Conservation (phyloP, 2,888 invertebrate genomes). For the Nasonia oneida region DNA sequence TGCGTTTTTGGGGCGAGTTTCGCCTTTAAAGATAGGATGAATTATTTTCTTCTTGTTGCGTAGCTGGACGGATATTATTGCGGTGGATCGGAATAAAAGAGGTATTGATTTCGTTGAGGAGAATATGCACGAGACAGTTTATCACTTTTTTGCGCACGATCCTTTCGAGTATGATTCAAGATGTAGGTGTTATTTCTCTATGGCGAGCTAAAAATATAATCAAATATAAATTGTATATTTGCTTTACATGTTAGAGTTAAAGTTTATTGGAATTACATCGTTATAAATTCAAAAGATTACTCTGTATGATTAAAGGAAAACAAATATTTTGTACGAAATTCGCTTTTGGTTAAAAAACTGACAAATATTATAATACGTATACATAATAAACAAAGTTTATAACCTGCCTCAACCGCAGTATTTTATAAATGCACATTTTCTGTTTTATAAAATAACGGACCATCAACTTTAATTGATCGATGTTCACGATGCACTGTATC, state of each 20-base stretch:
- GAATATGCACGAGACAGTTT: not conserved
- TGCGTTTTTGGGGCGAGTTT: not conserved
- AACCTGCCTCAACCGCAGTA: not conserved
- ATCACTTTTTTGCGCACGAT: not conserved
- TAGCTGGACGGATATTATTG: not conserved
- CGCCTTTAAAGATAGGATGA: not conserved
- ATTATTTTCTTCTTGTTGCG: conserved; percentile 4
- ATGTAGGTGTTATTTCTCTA: no score
- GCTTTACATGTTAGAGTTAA: no score
- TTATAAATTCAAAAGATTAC: no score
- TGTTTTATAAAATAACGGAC: not conserved
- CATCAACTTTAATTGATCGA: not conserved
- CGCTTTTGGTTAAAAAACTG: no score
- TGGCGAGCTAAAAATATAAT: no score
- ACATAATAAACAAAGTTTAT: no score
- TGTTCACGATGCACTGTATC: not conserved
- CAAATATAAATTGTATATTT: no score
- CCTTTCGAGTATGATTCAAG: not conserved
- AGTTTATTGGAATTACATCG: no score
- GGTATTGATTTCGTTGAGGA: not conserved
- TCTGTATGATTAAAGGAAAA: no score
- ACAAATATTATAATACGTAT: no score
- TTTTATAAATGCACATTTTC: not conserved
- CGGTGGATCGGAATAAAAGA: not conserved
- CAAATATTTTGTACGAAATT: no score